Evolutionary conservation across 1,140 invertebrate species (phyloP).

Genomic region (Drosophila bifasciata): DNA sequence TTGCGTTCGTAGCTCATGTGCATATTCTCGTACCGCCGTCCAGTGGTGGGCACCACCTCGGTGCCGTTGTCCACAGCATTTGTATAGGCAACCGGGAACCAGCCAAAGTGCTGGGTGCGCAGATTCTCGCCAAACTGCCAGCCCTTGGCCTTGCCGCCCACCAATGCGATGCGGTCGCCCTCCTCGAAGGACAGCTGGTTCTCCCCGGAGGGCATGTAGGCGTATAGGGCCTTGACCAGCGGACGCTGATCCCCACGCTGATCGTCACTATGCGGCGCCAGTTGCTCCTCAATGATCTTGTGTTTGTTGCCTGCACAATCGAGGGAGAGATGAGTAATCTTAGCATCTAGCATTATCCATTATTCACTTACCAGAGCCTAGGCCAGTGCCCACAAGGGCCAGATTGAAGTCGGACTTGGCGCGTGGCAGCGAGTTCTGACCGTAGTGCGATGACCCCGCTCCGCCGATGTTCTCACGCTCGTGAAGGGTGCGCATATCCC

Average conservation of each 20-base stretch:
- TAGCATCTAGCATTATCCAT: neutral
- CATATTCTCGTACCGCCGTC: constrained; percentile 64
- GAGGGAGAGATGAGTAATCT: neutral
- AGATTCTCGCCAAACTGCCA: constrained; percentile 98
- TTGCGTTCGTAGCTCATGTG: constrained; percentile 67
- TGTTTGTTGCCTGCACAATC: constrained; percentile 62
- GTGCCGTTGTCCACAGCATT: constrained; percentile 85
- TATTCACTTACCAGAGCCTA: constrained; percentile 32
- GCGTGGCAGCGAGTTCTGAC: constrained; percentile 87
- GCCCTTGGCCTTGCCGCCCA: constrained; percentile 95
- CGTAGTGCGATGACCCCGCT: constrained; percentile 75
- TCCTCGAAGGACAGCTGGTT: constrained; percentile 96
- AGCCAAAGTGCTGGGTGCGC: constrained; percentile 94
- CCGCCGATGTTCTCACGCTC: constrained; percentile 80
- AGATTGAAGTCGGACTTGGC: constrained; percentile 95
- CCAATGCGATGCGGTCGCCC: constrained; percentile 93
- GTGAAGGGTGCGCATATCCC: constrained; percentile 90
- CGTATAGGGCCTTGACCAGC: constrained; percentile 93
- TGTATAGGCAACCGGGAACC: constrained; percentile 97
- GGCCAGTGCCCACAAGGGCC: constrained; percentile 86
- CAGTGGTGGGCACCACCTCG: constrained; percentile 34
- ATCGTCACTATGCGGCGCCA: constrained; percentile 35
- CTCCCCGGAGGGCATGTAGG: constrained; percentile 94
- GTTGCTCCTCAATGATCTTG: constrained; percentile 69
- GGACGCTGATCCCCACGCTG: constrained; percentile 78